Evolutionary conservation across 1,140 invertebrate species (phyloP).

Genomic region (Drosophila tani): DNA sequence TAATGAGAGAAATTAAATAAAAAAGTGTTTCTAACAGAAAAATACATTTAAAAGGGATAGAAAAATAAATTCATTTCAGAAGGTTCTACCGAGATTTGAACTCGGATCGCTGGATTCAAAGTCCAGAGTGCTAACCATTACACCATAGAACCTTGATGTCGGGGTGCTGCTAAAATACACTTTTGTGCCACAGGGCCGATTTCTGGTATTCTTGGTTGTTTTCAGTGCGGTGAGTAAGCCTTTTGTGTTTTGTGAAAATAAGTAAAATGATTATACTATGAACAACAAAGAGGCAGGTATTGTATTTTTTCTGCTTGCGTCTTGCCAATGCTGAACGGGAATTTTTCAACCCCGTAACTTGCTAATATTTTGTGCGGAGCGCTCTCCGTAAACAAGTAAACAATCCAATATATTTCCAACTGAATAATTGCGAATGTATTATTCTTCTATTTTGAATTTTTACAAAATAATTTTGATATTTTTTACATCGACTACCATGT

Average conservation of each 20-base stretch:
- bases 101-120: conserved; percentile 96
- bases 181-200: conserved; percentile 24
- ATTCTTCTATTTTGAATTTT: no score
- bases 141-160: conserved; percentile 89
- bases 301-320: background rate
- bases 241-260: background rate
- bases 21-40: background rate
- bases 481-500: background rate
- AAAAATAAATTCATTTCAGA: background rate
- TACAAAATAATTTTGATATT: background rate
- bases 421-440: no score
- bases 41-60: background rate
- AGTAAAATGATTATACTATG: background rate
- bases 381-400: no score
- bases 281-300: background rate
- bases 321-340: background rate
- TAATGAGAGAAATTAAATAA: background rate
- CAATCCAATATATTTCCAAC: no score
- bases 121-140: conserved; percentile 96
- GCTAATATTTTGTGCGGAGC: background rate
- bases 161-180: conserved; percentile 43
- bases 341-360: background rate
- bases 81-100: conserved; percentile 94
- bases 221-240: background rate
- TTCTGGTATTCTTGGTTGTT: background rate